These are phyloP conservation scores for Xiphias gladius DNA, from an alignment of 2,113 vertebrate genomes.

Conservation along the genomic window DNA sequence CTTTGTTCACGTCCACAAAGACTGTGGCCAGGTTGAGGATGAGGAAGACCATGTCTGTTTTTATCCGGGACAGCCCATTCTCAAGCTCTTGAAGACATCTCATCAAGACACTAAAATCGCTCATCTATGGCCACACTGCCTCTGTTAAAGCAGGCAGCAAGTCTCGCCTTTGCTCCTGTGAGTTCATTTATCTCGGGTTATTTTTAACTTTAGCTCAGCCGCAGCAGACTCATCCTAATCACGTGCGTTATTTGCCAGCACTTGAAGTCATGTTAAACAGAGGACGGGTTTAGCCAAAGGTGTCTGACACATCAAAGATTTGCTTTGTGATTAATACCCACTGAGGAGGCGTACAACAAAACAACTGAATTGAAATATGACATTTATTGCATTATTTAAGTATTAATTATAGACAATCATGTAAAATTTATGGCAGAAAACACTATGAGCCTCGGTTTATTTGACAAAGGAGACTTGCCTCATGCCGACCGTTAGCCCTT, in stretches of 20 bases:
- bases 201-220: conserved; percentile 59
- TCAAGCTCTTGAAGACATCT: background rate
- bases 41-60: no score
- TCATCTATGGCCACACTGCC: background rate
- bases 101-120: background rate
- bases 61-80: background rate
- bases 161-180: conserved; percentile 19
- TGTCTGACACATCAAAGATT: conserved; percentile 38
- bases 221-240: conserved; percentile 23
- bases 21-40: no score
- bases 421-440: background rate
- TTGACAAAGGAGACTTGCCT: conserved; percentile 62
- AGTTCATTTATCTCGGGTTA: conserved; percentile 55
- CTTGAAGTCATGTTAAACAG: background rate
- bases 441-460: background rate
- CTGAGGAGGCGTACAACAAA: background rate
- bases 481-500: conserved; percentile 42
- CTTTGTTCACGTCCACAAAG: background rate
- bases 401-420: background rate
- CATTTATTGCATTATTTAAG: background rate
- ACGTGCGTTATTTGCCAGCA: conserved; percentile 39
- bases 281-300: conserved; percentile 60
- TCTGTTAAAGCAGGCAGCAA: conserved; percentile 2
- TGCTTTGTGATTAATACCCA: conserved; percentile 5
- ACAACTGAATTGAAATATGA: no score